phyloP scores from a whole-genome alignment of 1,140 invertebrate species.

The Plutomurus gul region DNA sequence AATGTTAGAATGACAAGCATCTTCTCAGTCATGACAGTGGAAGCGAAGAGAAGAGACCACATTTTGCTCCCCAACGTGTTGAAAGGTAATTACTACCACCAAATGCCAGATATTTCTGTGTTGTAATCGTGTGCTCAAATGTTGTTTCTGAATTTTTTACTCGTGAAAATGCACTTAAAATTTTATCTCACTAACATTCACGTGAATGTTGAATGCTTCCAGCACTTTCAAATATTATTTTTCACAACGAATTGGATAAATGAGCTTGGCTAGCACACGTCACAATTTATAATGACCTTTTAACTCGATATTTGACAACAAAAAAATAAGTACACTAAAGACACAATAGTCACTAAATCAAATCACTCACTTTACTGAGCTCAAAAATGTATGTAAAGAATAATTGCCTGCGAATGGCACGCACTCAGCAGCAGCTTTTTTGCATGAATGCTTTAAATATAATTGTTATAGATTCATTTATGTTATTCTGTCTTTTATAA shows the following conservation, averaged over 20 bases:
- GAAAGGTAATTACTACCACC: conserved; percentile 1
- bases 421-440: not conserved
- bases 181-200: not conserved
- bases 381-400: too few relatives aligned
- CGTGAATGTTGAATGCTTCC: not conserved
- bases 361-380: conserved; percentile 10
- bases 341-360: not conserved
- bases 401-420: not conserved
- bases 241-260: not conserved
- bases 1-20: not conserved
- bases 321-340: not conserved
- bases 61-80: not conserved
- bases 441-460: not conserved
- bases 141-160: not conserved
- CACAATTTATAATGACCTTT: not conserved
- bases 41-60: conserved; percentile 3
- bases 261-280: not conserved
- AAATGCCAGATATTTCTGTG: conserved; percentile 4
- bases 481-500: too few relatives aligned
- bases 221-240: not conserved
- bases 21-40: too few relatives aligned
- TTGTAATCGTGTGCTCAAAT: conserved; percentile 1
- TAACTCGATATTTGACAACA: not conserved
- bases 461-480: too few relatives aligned
- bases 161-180: not conserved